Percentiles rank a stretch among this genome's conserved stretches.
These are phyloP conservation scores for Pentamera pediparva DNA, from an alignment of 53 echinoderm and acorn worm genomes.

Conservation along the genomic window DNA sequence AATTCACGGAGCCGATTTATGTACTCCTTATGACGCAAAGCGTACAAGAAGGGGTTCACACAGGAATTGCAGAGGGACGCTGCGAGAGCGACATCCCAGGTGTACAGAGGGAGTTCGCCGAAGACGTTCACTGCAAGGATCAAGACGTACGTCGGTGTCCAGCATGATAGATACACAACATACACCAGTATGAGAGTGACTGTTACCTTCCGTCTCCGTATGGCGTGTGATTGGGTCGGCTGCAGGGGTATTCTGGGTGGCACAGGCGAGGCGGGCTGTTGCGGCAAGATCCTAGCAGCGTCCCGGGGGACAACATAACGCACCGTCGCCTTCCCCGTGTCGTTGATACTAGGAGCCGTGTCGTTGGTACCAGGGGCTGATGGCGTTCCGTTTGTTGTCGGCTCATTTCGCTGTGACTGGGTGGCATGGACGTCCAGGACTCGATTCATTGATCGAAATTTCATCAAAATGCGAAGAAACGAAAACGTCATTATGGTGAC, in stretches of 20 bases:
- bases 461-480: constrained; percentile 41
- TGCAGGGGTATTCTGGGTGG: no score
- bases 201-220: constrained; percentile 47
- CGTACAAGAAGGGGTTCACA: constrained; percentile 50
- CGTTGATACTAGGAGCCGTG: no score
- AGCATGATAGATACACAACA: constrained; percentile 62
- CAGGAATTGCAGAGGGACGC: no score
- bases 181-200: constrained; percentile 53
- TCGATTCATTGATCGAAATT: constrained; percentile 31
- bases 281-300: no score
- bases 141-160: constrained; percentile 60
- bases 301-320: no score
- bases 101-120: constrained; percentile 34
- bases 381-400: no score
- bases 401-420: no score
- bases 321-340: no score
- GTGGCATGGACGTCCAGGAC: no score
- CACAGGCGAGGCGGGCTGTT: no score
- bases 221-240: neutral
- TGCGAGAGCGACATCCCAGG: no score
- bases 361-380: no score
- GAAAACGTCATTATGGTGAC: constrained; percentile 58
- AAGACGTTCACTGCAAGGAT: constrained; percentile 63
- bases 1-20: neutral
- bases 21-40: constrained; percentile 1